These are phyloP conservation scores for Agonopterix arenella DNA, from an alignment of 2,888 invertebrate species.

Conservation along the genomic window DNA sequence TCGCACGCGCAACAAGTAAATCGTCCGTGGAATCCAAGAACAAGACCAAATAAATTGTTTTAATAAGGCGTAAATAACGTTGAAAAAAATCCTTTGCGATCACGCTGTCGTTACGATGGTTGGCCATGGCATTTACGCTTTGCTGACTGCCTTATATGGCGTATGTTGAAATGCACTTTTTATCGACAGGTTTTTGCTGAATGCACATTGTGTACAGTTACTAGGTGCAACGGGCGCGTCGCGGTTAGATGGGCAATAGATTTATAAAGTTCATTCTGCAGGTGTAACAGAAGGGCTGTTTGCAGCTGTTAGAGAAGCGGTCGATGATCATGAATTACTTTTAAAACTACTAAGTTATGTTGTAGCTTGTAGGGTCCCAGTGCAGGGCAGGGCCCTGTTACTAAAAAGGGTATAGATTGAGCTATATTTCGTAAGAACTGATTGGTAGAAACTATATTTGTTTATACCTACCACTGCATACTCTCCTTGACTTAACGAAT, in stretches of 20 bases:
- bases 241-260: constrained; percentile 17
- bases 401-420: too few relatives aligned
- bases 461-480: too few relatives aligned
- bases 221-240: constrained; percentile 10
- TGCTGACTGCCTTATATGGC: constrained; percentile 54
- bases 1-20: constrained; percentile 46
- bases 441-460: too few relatives aligned
- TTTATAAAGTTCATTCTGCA: constrained; percentile 21
- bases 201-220: constrained; percentile 3
- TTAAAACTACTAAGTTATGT: too few relatives aligned
- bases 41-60: constrained; percentile 66
- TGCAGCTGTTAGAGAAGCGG: too few relatives aligned
- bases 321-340: too few relatives aligned
- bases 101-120: constrained; percentile 59
- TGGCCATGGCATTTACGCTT: constrained; percentile 75
- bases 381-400: too few relatives aligned
- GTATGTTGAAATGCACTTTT: constrained; percentile 54
- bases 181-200: constrained; percentile 13
- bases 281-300: constrained; percentile 7
- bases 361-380: too few relatives aligned
- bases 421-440: too few relatives aligned
- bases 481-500: too few relatives aligned
- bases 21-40: constrained; percentile 59
- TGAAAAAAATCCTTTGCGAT: constrained; percentile 48
- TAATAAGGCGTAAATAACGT: constrained; percentile 65